Evolutionary conservation across 2,113 vertebrate species (phyloP), one percentile per base, ranked within the genome.

Genomic region (Antennarius striatus): DNA sequence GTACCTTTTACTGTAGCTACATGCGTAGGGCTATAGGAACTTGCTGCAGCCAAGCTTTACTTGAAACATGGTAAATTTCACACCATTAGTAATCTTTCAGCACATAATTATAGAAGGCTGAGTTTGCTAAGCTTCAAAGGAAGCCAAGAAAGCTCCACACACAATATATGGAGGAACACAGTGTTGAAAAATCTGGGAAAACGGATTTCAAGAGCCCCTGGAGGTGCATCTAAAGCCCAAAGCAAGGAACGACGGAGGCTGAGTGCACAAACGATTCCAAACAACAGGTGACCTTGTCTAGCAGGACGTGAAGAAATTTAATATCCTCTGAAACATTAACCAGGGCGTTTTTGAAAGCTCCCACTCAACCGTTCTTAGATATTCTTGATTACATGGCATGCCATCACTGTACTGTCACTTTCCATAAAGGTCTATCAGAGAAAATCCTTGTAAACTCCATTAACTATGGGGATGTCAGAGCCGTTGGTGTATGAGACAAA

Each of bases 371-470:
- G 14, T 70, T 52, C 53, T 75, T 22, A 69, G 54, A 76, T 80
- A 75, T 82, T 84, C 75, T 81, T 71, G 79, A 74, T 60, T 78
- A 53, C 69, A 62, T 49, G 59, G 63, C 57, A 29, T 40, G 17
- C 30, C 51, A 15, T 80, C 62, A 0, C 17, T 14, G 43, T 4
- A 16, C 74, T 82, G 82, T 80, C 82, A 70, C 80, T 68, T 75
- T 63, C 58, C 53, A 73, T 88, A 50, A 71, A 71, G 49, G 59
- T 63, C 78, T 58, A 73, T 75, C 71, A 12, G 58, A 32, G 50
- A 64, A 66, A 68, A 52, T 29, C 64, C 69, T 68, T 3, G 5
- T 16, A 50, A 69, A 76, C 75, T 42, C 68, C 70, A 60, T 77
- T 70, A 75, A 68, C 60, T 10, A 46, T 32, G 0, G 40, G 17